A percentile compares a stretch with the other conserved stretches of the same genome.
These are phyloP conservation scores for Microplitis demolitor DNA, from an alignment of 1,140 invertebrate species.

Conservation along the genomic window DNA sequence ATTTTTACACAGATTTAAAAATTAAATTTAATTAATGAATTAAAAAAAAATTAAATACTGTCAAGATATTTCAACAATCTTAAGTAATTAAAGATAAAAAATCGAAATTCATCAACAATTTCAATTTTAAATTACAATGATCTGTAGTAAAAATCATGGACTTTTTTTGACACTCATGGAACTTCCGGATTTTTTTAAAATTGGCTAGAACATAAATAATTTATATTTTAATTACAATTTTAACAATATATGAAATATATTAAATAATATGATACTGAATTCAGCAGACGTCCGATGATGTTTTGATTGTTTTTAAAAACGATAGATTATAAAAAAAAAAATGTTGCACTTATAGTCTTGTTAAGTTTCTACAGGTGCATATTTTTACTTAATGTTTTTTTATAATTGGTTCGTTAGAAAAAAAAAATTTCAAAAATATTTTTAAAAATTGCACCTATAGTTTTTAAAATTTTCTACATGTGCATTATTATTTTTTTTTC, in stretches of 20 bases:
- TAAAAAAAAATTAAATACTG: not conserved
- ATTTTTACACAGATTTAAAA: not conserved
- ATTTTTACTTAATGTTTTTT: too few species aligned
- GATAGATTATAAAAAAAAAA: too few species aligned
- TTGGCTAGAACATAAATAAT: constrained; percentile 40
- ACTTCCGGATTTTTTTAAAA: constrained; percentile 38
- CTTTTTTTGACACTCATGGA: constrained; percentile 35
- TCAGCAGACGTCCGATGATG: too few species aligned
- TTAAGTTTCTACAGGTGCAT: not conserved
- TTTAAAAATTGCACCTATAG: not conserved
- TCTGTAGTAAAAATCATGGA: constrained; percentile 18
- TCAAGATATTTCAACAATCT: not conserved
- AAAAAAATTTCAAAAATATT: too few species aligned
- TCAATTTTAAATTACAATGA: not conserved
- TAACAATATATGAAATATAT: constrained; percentile 4
- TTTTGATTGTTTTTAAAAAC: too few species aligned
- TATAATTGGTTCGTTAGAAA: too few species aligned
- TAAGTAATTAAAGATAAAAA: not conserved
- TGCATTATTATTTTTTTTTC: not conserved
- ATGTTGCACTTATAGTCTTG: not conserved
- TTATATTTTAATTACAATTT: constrained; percentile 1
- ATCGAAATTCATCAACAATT: not conserved
- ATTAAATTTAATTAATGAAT: not conserved
- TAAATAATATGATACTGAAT: not conserved
- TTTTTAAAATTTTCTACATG: not conserved